Percentiles rank a stretch among this genome's conserved stretches.
Evolutionary conservation across 2,888 invertebrate species (phyloP).

Genomic region (Incurvaria masculella): DNA sequence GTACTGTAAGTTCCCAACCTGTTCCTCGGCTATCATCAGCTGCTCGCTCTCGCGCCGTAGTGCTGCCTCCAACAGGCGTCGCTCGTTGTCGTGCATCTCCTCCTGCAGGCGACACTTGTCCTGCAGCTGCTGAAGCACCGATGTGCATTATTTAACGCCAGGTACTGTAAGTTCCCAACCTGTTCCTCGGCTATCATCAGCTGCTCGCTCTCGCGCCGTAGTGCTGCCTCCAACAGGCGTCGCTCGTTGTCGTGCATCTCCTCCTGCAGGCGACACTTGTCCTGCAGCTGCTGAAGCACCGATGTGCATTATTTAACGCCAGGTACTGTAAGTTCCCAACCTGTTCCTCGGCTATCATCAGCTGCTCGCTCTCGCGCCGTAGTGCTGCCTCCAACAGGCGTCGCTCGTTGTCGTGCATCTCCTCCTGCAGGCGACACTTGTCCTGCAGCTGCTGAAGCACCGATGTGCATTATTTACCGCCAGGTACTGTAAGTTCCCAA

Average conservation of each 20-base stretch:
- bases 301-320: no score
- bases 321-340: constrained; percentile 55
- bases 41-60: constrained; percentile 39
- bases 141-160: no score
- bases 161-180: no score
- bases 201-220: constrained; percentile 39
- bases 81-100: constrained; percentile 40
- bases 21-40: constrained; percentile 40
- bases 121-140: constrained; percentile 45
- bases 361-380: constrained; percentile 36
- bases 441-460: constrained; percentile 45
- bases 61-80: constrained; percentile 33
- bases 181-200: constrained; percentile 42
- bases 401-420: constrained; percentile 40
- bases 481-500: constrained; percentile 55
- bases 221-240: constrained; percentile 32
- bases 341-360: constrained; percentile 43
- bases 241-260: constrained; percentile 42
- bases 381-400: constrained; percentile 35
- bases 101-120: constrained; percentile 46
- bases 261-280: constrained; percentile 45
- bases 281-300: constrained; percentile 45
- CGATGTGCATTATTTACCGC: constrained; percentile 42
- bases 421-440: constrained; percentile 46
- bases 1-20: no score